These are phyloP conservation scores for Seriola aureovittata DNA, from an alignment of 2,113 vertebrate species.

Conservation along the genomic window DNA sequence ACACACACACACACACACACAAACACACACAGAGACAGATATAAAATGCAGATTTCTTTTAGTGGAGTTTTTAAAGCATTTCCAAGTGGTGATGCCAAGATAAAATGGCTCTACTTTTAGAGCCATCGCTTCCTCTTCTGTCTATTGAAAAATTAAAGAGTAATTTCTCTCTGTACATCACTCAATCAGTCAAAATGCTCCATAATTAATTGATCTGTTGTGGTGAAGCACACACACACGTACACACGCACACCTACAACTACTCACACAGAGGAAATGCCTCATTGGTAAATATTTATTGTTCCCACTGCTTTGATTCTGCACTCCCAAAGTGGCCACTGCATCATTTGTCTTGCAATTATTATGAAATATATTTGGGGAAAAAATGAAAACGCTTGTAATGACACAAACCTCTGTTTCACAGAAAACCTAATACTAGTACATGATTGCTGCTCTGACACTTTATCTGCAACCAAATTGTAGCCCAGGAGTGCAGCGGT, in stretches of 20 bases:
- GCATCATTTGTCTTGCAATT: neutral
- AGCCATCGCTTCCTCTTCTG: neutral
- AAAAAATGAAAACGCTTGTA: neutral
- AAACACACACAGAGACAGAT: neutral
- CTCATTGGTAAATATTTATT: neutral
- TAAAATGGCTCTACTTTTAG: neutral
- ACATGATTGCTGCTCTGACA: too few relatives aligned
- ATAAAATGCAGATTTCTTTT: neutral
- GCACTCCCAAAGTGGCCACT: neutral
- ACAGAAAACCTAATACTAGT: too few relatives aligned
- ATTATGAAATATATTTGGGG: neutral
- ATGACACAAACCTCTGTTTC: neutral
- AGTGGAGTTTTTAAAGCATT: neutral
- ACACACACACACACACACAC: neutral
- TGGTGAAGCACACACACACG: too few relatives aligned
- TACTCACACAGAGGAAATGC: neutral
- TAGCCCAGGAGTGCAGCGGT: neutral
- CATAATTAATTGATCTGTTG: too few relatives aligned
- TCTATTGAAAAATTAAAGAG: neutral
- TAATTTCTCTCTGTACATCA: slow-evolving; percentile 13
- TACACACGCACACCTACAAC: neutral
- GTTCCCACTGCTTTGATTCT: neutral
- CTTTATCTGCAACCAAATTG: neutral
- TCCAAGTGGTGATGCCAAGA: neutral
- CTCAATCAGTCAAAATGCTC: neutral